Base-by-base conservation (phyloP, 2,888 invertebrate species). In the Pheosia gnoma region DNA sequence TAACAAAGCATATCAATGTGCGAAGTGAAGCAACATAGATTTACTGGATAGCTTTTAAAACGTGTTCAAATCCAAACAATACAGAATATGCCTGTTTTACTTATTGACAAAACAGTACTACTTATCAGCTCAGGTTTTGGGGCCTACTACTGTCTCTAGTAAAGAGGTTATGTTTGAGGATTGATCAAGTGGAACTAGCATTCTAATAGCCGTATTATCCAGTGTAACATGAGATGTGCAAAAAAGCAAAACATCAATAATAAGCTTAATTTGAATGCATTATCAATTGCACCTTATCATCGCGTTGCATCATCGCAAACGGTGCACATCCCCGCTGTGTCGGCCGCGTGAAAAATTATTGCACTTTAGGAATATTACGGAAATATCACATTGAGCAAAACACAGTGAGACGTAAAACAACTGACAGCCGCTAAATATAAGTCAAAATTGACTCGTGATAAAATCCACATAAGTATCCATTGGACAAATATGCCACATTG, bases 271-370 rank as follows among this genome's bases (percentile, higher is more conserved):
- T 67, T 63, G 63, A 76, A 79, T 72, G 70, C 67, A 75, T 74
- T 47, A 70, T 77, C 76, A 74, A 75, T 75, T 84, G 87, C 89
- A 93, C 93, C 93, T 93, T 93, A 90, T 92, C 89, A 88, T 93
- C 92, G 85, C 90, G 92, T 91, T 93, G 93, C 93, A 93, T 92
- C 90, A 91, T 90, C 88, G 82, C 80, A 87, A 86, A 80, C 75
- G 79, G 78, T 83, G 82, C 72, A 72, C 90, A 92, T 91, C 85
- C 82, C 88, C 91, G 87, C 71, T 82, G 82, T 79, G 75, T 72
- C 68, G 82, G 88, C 85, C 74, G 91, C 91, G 79, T 90, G 86
- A 86, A 90, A 89, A 82, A 79, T 73, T 79, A 69, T 72, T 68
- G 79, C 68, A 80, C 64, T 72, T 70, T 77, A 70, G 63, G 62